Evolutionary conservation across 2,113 vertebrate genomes (phyloP).

Genomic region (Lepisosteus osseus): DNA sequence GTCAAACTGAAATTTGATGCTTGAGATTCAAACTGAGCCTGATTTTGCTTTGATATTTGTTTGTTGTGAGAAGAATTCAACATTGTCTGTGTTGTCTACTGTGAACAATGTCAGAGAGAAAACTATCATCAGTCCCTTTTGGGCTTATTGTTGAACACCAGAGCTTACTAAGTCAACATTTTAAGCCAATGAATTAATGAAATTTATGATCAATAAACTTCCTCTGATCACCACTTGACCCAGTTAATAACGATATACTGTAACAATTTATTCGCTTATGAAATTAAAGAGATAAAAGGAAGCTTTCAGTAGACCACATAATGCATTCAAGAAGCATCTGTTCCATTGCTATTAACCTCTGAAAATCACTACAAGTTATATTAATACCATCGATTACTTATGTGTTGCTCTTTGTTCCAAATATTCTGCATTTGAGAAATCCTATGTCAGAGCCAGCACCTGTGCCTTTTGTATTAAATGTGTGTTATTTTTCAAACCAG

Average conservation of each 20-base stretch:
- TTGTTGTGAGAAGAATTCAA: too few relatives aligned
- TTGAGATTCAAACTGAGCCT: too few relatives aligned
- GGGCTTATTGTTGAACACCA: slow-evolving; percentile 7
- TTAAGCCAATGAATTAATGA: slow-evolving; percentile 11
- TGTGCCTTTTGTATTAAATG: background rate
- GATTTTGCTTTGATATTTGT: too few relatives aligned
- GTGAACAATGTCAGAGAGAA: too few relatives aligned
- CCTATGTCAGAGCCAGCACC: slow-evolving; percentile 3
- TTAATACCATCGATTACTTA: slow-evolving; percentile 7
- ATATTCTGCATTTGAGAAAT: slow-evolving; percentile 1
- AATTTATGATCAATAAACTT: slow-evolving; percentile 17
- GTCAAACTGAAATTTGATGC: too few relatives aligned
- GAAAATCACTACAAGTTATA: background rate
- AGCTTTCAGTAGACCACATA: slow-evolving; percentile 8
- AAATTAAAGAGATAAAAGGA: slow-evolving; percentile 3
- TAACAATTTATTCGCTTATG: slow-evolving; percentile 11
- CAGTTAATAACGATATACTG: slow-evolving; percentile 10
- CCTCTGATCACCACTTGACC: slow-evolving; percentile 25
- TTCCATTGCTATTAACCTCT: background rate
- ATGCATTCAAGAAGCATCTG: background rate
- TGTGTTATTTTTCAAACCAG: background rate
- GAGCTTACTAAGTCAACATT: background rate
- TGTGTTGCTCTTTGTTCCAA: slow-evolving; percentile 1
- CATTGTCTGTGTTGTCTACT: too few relatives aligned
- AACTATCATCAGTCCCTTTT: background rate